These are phyloP conservation scores for Lepidonotus clava DNA, from an alignment of 2,888 invertebrate species.

Conservation along the genomic window DNA sequence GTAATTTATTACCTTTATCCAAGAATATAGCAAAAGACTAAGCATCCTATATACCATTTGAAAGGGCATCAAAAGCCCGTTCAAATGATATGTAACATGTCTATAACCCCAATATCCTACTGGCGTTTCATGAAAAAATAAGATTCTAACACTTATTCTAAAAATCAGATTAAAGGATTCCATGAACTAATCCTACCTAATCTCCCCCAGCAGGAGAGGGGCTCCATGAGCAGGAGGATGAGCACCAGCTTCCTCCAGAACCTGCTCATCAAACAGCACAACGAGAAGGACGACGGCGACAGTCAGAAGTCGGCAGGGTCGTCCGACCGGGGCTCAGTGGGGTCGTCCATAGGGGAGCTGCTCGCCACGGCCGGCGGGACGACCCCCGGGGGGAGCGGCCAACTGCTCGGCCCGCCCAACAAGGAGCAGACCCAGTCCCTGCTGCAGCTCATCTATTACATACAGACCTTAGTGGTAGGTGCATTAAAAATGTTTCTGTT, in stretches of 20 bases:
- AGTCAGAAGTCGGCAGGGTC: conserved; percentile 47
- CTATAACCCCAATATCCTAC: too few relatives aligned
- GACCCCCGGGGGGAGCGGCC: conserved; percentile 63
- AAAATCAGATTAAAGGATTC: too few relatives aligned
- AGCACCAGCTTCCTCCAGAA: conserved; percentile 60
- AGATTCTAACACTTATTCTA: too few relatives aligned
- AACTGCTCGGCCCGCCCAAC: conserved; percentile 82
- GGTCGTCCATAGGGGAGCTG: conserved; percentile 61
- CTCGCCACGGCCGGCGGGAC: not conserved
- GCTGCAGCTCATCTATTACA: conserved; percentile 90
- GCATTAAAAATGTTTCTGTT: too few relatives aligned
- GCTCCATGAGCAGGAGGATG: conserved; percentile 55
- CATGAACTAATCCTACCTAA: too few relatives aligned
- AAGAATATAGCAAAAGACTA: too few relatives aligned
- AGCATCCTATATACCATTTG: too few relatives aligned
- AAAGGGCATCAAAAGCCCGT: too few relatives aligned
- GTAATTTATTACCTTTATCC: too few relatives aligned
- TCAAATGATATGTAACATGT: too few relatives aligned
- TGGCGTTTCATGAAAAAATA: too few relatives aligned
- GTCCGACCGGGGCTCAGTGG: conserved; percentile 66
- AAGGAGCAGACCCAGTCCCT: conserved; percentile 88
- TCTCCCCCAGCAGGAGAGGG: conserved; percentile 26
- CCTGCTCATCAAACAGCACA: conserved; percentile 58
- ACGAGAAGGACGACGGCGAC: conserved; percentile 59
- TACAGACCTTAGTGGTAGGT: conserved; percentile 88